Percentiles rank a stretch among this genome's conserved stretches.
Evolutionary conservation across 2,113 vertebrate genomes (phyloP).

Genomic region (Gymnorhina tibicen): DNA sequence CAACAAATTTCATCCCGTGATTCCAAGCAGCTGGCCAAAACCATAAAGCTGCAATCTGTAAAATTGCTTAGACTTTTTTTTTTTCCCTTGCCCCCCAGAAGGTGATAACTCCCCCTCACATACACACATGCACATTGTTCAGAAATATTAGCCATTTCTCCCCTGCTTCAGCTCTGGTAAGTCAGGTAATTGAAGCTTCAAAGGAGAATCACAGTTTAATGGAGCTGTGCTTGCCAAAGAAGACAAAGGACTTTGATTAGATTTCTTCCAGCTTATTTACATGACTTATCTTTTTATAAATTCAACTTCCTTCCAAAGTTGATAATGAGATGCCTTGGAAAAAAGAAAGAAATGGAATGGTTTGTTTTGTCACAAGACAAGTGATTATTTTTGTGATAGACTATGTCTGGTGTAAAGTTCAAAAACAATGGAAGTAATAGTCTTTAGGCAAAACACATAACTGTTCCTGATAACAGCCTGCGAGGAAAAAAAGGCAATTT

Average conservation of each 20-base stretch:
- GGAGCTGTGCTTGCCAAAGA: constrained; percentile 49
- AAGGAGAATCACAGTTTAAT: constrained; percentile 40
- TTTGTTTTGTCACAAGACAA: constrained; percentile 44
- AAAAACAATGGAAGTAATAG: constrained; percentile 50
- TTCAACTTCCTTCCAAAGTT: constrained; percentile 61
- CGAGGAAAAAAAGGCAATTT: neutral
- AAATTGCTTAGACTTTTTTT: neutral
- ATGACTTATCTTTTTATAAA: constrained; percentile 60
- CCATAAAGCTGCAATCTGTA: constrained; percentile 29
- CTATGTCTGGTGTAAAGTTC: constrained; percentile 44
- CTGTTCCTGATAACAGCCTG: neutral
- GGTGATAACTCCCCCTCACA: neutral
- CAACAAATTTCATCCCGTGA: neutral
- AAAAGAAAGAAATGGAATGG: constrained; percentile 25
- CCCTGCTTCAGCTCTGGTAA: neutral
- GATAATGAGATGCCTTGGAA: constrained; percentile 54
- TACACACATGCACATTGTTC: neutral
- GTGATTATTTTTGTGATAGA: constrained; percentile 54
- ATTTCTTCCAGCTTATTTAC: constrained; percentile 60
- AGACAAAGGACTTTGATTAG: constrained; percentile 57
- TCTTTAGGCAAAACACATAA: constrained; percentile 16
- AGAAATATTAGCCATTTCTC: constrained; percentile 26
- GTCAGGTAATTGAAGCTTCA: constrained; percentile 67
- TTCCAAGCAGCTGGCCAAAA: constrained; percentile 34
- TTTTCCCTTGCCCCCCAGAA: neutral